Conservation (phyloP, 2,113 vertebrate species). For the Ceyx melanurus region DNA sequence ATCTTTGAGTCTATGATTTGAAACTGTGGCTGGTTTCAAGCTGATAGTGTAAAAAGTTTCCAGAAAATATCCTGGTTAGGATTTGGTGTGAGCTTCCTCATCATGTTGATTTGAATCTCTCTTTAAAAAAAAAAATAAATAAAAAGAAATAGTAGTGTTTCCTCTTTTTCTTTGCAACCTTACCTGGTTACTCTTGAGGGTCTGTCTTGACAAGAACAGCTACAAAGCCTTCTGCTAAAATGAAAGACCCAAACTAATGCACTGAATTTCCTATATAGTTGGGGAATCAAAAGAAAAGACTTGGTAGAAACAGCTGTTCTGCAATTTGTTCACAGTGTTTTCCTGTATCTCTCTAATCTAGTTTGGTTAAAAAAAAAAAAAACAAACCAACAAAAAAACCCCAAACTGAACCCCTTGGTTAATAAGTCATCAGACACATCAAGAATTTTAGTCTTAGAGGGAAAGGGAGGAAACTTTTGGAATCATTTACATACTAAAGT, state of each 20-base stretch:
- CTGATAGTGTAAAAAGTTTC: neutral
- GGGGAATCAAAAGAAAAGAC: neutral
- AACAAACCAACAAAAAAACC: neutral
- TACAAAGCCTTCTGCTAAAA: neutral
- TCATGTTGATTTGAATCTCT: neutral
- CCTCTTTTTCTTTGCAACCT: neutral
- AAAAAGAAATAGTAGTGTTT: neutral
- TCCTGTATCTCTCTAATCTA: neutral
- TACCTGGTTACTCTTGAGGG: neutral
- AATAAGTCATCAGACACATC: neutral
- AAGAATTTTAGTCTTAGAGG: neutral
- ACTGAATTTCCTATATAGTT: neutral
- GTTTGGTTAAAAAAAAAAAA: neutral
- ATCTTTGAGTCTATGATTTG: neutral
- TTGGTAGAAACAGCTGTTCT: neutral
- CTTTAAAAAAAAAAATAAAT: neutral
- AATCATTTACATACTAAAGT: neutral
- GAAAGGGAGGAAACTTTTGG: neutral
- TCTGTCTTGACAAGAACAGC: neutral
- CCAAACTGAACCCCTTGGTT: neutral
- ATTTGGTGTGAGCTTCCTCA: neutral
- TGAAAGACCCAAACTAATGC: neutral
- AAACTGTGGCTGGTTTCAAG: neutral
- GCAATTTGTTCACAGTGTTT: neutral
- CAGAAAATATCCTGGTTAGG: neutral